A percentile compares a stretch with the other conserved stretches of the same genome.
These are phyloP conservation scores for Nasua narica DNA, from an alignment of 2,797 vertebrate genomes.

Conservation along the genomic window DNA sequence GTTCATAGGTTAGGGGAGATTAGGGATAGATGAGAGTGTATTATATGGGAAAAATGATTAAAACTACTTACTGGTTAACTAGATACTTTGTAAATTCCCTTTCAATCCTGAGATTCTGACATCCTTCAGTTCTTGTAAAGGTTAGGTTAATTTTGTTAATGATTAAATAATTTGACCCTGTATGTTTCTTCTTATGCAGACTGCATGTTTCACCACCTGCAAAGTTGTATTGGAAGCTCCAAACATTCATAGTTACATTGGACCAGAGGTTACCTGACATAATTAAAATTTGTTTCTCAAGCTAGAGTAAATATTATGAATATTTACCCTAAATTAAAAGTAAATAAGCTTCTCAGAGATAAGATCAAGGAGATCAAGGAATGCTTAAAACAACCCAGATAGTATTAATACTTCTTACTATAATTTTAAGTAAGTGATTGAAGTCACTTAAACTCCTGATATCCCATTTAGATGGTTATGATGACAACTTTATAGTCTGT, in stretches of 20 bases:
- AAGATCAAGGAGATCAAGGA: neutral
- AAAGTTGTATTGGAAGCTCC: neutral
- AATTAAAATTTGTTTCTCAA: slow-evolving; percentile 20
- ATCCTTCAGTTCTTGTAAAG: neutral
- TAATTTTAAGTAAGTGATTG: neutral
- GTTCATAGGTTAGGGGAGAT: neutral
- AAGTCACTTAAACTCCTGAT: neutral
- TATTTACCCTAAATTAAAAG: no score
- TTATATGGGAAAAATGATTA: neutral
- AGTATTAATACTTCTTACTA: neutral
- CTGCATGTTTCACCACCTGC: neutral
- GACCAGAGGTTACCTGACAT: slow-evolving; percentile 1
- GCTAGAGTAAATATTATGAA: neutral
- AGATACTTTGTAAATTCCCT: neutral
- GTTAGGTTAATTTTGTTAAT: neutral
- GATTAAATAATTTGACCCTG: neutral
- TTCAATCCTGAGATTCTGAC: slow-evolving; percentile 6
- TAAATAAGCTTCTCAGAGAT: neutral
- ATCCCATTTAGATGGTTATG: neutral
- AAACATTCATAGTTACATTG: neutral
- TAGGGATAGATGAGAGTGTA: neutral
- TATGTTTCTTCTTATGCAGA: slow-evolving; percentile 2
- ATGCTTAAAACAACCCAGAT: neutral
- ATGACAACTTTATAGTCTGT: neutral
- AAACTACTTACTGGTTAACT: neutral